Evolutionary conservation across 2,797 vertebrate species (phyloP).

Genomic region (Alcedo quadribrachys): DNA sequence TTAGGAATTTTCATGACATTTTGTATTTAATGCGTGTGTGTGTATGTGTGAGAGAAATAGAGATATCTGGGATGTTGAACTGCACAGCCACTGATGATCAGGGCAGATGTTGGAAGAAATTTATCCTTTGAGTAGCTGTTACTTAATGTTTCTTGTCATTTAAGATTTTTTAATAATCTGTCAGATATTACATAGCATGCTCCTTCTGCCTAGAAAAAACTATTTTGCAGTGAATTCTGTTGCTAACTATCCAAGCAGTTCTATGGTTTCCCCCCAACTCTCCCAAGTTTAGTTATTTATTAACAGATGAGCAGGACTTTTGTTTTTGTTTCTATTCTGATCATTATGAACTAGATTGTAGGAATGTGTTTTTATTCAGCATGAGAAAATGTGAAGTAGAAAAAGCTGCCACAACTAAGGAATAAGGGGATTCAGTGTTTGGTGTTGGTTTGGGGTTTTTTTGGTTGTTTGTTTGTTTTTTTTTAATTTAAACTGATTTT

Average conservation of each 20-base stretch:
- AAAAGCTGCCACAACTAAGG: not conserved
- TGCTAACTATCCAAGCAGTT: not conserved
- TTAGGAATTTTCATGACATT: slow-evolving; percentile 76
- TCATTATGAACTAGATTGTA: not conserved
- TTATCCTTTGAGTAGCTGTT: slow-evolving; percentile 14
- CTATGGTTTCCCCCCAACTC: not conserved
- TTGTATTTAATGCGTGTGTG: slow-evolving; percentile 71
- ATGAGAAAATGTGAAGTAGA: not conserved
- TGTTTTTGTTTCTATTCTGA: slow-evolving; percentile 23
- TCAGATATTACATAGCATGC: not conserved
- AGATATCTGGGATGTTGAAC: not conserved
- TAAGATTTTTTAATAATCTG: not conserved
- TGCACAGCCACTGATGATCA: not conserved
- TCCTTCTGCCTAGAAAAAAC: not conserved
- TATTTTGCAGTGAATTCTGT: not conserved
- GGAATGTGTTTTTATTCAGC: not conserved
- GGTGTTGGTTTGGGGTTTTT: too few relatives aligned
- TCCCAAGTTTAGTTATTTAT: slow-evolving; percentile 1
- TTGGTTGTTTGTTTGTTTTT: too few relatives aligned
- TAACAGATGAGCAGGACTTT: slow-evolving; percentile 16
- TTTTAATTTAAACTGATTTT: not conserved
- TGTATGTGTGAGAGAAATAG: slow-evolving; percentile 3
- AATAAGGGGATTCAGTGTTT: not conserved
- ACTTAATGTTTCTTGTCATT: not conserved
- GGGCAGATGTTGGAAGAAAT: not conserved